phyloP scores from a whole-genome alignment of 2,797 vertebrate species.

The Limnodromus scolopaceus region DNA sequence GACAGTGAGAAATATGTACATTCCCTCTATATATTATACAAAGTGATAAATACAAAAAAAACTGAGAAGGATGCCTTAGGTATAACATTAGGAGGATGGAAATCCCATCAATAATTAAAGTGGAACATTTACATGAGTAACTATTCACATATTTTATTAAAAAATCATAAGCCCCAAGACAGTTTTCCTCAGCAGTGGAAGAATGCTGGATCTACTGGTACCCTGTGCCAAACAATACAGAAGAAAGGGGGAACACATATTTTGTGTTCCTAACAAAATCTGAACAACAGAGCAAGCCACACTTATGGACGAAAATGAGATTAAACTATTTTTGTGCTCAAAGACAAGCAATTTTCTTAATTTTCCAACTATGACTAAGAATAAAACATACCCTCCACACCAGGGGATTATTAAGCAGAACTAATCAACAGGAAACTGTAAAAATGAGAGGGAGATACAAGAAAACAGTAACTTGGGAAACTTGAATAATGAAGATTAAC shows the following conservation, averaged over 20 bases:
- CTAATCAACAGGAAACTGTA: not conserved
- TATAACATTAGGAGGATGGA: not conserved
- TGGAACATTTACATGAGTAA: not conserved
- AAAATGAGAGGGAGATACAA: not conserved
- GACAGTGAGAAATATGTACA: not conserved
- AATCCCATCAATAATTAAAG: slow-evolving; percentile 29
- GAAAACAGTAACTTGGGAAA: not conserved
- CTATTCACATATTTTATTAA: not conserved
- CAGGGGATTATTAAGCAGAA: not conserved
- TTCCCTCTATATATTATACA: not conserved
- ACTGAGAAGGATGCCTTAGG: not conserved
- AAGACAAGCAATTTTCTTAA: not conserved
- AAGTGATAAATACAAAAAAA: not conserved
- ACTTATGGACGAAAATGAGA: not conserved
- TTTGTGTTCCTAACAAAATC: not conserved
- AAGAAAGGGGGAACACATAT: not conserved
- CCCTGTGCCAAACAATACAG: not conserved
- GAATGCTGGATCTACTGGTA: not conserved
- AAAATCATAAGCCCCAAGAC: not conserved
- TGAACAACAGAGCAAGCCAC: not conserved
- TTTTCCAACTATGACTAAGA: not conserved
- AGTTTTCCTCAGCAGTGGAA: not conserved
- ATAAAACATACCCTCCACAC: not conserved
- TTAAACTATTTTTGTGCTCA: not conserved
- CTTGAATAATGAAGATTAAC: not conserved